Percentiles rank a stretch among this genome's conserved stretches.
These are phyloP conservation scores for Pollenia labialis DNA, from an alignment of 2,888 invertebrate species.

Conservation along the genomic window DNA sequence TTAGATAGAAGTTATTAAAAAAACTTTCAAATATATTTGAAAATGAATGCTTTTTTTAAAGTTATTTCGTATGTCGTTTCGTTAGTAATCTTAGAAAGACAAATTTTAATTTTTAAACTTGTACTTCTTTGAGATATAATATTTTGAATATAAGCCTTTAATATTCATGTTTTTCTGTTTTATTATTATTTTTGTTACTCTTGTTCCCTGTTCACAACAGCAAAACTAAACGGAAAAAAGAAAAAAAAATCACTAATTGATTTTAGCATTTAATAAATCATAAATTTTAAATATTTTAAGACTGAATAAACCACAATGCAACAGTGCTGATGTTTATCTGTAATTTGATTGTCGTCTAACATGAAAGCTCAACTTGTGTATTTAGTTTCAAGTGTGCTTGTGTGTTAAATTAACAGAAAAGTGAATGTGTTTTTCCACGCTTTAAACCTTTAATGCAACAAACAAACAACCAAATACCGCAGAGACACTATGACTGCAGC, in stretches of 20 bases:
- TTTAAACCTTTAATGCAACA: not conserved
- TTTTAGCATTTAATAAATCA: constrained; percentile 68
- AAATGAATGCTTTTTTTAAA: no score
- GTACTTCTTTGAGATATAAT: no score
- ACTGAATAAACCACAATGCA: constrained; percentile 66
- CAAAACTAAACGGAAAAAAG: not conserved
- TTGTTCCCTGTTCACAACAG: not conserved
- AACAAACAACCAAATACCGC: constrained; percentile 1
- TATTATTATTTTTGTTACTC: not conserved
- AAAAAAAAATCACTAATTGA: constrained; percentile 59
- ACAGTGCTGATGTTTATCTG: constrained; percentile 69
- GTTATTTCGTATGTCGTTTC: no score
- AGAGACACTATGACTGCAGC: constrained; percentile 49
- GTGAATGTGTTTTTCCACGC: not conserved
- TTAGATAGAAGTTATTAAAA: no score
- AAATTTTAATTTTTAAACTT: no score
- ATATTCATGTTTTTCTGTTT: constrained; percentile 1
- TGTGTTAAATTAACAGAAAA: not conserved
- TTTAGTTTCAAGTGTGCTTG: not conserved
- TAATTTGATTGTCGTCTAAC: constrained; percentile 72
- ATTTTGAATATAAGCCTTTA: no score
- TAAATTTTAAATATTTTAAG: constrained; percentile 64
- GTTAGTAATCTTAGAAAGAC: no score
- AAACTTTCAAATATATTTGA: no score
- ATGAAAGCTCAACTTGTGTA: constrained; percentile 59